phyloP scores from a whole-genome alignment of 2,113 vertebrate genomes.

The Reinhardtius hippoglossoides region DNA sequence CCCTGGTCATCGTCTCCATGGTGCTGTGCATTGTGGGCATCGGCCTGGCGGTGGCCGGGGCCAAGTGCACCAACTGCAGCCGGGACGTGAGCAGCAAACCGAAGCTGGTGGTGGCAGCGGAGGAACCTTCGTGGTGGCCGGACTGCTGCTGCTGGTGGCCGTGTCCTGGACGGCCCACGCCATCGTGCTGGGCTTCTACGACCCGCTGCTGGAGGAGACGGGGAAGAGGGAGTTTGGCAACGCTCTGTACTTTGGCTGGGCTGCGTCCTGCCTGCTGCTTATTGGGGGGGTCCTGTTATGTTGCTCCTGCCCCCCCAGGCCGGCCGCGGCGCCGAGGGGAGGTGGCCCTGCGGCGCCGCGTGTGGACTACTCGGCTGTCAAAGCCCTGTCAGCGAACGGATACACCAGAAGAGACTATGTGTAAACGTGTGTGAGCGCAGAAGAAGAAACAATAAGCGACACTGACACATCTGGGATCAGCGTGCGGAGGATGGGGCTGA shows the following conservation, averaged over 20 bases:
- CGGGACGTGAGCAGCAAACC: conserved; percentile 76
- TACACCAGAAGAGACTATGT: conserved; percentile 83
- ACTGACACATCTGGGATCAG: background rate
- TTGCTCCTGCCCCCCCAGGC: conserved; percentile 76
- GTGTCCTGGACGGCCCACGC: conserved; percentile 84
- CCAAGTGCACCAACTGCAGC: conserved; percentile 86
- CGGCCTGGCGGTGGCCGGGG: conserved; percentile 77
- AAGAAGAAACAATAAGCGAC: background rate
- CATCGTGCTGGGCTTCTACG: conserved; percentile 82
- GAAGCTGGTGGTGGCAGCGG: conserved; percentile 76
- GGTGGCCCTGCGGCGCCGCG: conserved; percentile 36
- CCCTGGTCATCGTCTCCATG: conserved; percentile 79
- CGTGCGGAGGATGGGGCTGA: background rate
- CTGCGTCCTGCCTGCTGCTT: conserved; percentile 81
- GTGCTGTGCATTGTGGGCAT: conserved; percentile 80
- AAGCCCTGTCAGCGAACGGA: conserved; percentile 68
- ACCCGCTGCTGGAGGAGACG: conserved; percentile 81
- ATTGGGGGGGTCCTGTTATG: conserved; percentile 81
- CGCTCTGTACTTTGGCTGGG: conserved; percentile 86
- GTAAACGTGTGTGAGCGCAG: conserved; percentile 53
- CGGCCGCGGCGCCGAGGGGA: conserved; percentile 8
- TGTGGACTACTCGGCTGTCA: conserved; percentile 72
- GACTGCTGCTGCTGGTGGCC: conserved; percentile 81
- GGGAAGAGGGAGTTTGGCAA: conserved; percentile 86
- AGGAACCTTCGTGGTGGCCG: conserved; percentile 69